Evolutionary conservation across 2,113 vertebrate species (phyloP).

Genomic region (Tamias sibiricus): DNA sequence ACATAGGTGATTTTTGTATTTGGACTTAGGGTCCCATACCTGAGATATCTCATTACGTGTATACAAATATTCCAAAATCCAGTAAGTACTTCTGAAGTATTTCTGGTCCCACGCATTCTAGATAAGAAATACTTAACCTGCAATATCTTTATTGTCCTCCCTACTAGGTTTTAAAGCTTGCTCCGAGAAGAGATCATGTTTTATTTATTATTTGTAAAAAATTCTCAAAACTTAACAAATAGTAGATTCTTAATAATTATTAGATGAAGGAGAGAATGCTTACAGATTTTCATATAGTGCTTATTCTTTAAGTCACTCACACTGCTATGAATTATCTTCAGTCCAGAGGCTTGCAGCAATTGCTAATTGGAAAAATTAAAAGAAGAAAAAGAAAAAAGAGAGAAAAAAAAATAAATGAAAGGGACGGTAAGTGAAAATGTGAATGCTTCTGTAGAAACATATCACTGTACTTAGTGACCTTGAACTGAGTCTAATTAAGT

Average conservation of each 20-base stretch:
- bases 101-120: not conserved
- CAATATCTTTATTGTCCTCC: not conserved
- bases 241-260: not conserved
- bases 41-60: not conserved
- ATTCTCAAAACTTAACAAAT: not conserved
- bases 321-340: not conserved
- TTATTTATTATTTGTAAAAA: not conserved
- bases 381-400: too few species aligned
- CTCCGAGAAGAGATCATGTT: not conserved
- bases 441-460: constrained; percentile 41
- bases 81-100: not conserved
- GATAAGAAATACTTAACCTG: not conserved
- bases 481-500: constrained; percentile 61
- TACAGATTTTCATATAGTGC: not conserved
- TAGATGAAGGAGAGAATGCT: not conserved
- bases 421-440: constrained; percentile 28
- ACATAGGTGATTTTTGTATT: not conserved
- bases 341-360: not conserved
- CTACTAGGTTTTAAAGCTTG: not conserved
- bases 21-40: not conserved
- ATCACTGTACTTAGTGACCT: constrained; percentile 1
- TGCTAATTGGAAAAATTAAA: not conserved
- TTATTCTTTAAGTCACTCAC: not conserved
- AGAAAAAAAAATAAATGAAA: not conserved
- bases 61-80: not conserved